Base-by-base conservation (phyloP, 2,888 invertebrate species). In the Polydrusus tereticollis region DNA sequence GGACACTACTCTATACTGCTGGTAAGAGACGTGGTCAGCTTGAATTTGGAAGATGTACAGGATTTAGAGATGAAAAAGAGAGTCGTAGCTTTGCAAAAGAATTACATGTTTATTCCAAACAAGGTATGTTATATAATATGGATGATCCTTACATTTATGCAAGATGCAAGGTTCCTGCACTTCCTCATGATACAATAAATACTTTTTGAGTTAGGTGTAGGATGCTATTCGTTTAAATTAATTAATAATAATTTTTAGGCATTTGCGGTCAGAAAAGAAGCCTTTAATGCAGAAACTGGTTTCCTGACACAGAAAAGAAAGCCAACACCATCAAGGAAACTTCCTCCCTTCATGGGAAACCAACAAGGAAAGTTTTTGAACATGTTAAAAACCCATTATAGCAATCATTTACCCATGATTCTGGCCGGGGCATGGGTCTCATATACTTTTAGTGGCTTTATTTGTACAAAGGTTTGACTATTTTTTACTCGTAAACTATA, bases 341-440 rank as follows among this genome's bases (percentile, higher is more conserved):
- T 45, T 5, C 12, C 52, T 4, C 66, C 71, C 1, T 29, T 66
- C 18, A 12, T 57, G 26, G 2, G 41, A 7, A 41, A 72, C 16
- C 21, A 72, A 12, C 60, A 43, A 2, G 47, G 52, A 7, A 52
- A 67, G 23, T 18, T 62, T n/a, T n/a, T 72, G 6, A 59, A 52
- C 18, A n/a, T 58, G 21, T 12, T 69, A n/a, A 62, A 69, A 23
- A 23, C 29, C 14, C 63, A 72, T n/a, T 50, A 47, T 6, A 58
- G 23, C 6, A 72, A 69, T 18, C 45, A 64, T 63, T 52, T 68
- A 14, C 72, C 69, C 1, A 69, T 72, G 64, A 64, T 72, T n/a
- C 12, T 72, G 8, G 68, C 69, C n/a, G 72, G 68, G n/a, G 57
- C 64, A 26, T 72, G 68, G 68, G 72, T 72, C 16, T 68, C 68